Evolutionary conservation across 2,113 vertebrate genomes (phyloP).

Genomic region (Panthera leo): DNA sequence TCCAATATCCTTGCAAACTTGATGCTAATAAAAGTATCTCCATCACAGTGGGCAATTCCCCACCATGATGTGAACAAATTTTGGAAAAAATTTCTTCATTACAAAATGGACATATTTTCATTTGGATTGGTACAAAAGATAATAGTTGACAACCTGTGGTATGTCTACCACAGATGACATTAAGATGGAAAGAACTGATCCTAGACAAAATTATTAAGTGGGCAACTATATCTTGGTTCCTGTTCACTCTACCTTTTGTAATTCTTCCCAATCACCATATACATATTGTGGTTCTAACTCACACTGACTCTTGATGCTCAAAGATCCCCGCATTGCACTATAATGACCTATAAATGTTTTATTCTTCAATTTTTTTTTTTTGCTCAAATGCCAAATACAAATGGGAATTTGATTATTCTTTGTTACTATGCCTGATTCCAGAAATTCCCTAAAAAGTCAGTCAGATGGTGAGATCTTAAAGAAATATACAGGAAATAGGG

Average conservation of each 20-base stretch:
- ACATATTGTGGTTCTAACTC: neutral
- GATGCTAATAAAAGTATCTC: neutral
- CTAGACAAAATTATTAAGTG: neutral
- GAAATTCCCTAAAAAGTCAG: neutral
- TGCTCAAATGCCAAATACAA: neutral
- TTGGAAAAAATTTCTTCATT: neutral
- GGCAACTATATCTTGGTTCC: neutral
- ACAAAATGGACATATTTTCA: neutral
- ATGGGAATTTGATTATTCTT: neutral
- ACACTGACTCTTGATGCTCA: neutral
- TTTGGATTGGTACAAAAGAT: neutral
- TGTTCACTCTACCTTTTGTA: neutral
- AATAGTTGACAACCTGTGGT: neutral
- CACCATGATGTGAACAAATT: neutral
- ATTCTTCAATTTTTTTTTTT: neutral
- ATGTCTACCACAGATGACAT: neutral
- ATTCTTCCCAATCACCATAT: neutral
- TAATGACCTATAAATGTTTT: neutral
- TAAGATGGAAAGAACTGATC: neutral
- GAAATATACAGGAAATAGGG: neutral
- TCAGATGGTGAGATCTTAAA: neutral
- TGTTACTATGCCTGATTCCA: neutral
- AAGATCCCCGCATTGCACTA: neutral
- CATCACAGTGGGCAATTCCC: neutral
- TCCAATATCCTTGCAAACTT: neutral